phyloP scores from a whole-genome alignment of 2,888 invertebrate genomes.

The Metallyticus violacea region DNA sequence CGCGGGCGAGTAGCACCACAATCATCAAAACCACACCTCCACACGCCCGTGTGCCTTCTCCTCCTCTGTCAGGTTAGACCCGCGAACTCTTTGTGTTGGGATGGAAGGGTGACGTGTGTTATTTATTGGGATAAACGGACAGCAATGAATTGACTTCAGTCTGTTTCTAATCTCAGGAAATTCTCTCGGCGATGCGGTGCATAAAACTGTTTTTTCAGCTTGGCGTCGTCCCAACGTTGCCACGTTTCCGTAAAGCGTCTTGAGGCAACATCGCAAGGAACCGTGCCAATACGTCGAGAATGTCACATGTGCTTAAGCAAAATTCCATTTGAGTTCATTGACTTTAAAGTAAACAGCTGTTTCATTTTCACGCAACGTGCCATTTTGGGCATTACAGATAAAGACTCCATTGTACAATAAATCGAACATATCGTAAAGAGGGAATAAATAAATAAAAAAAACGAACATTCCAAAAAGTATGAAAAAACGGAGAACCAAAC shows the following conservation, averaged over 20 bases:
- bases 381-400: not conserved
- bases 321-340: not conserved
- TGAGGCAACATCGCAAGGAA: no score
- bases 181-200: not conserved
- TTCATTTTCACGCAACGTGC: not conserved
- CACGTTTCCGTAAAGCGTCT: no score
- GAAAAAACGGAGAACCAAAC: not conserved
- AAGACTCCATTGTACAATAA: constrained; percentile 26
- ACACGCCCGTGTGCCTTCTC: not conserved
- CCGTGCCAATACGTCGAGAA: not conserved
- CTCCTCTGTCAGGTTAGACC: not conserved
- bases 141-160: not conserved
- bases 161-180: constrained; percentile 25
- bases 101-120: no score
- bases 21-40: not conserved
- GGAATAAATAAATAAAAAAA: not conserved
- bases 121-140: not conserved
- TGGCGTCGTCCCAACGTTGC: no score
- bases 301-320: not conserved
- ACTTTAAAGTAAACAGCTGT: not conserved
- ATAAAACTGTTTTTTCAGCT: no score
- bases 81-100: no score
- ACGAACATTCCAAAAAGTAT: constrained; percentile 14
- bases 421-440: constrained; percentile 26
- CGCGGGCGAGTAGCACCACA: not conserved